Evolutionary conservation across 2,113 vertebrate genomes (phyloP).

Genomic region (Oriolus oriolus): DNA sequence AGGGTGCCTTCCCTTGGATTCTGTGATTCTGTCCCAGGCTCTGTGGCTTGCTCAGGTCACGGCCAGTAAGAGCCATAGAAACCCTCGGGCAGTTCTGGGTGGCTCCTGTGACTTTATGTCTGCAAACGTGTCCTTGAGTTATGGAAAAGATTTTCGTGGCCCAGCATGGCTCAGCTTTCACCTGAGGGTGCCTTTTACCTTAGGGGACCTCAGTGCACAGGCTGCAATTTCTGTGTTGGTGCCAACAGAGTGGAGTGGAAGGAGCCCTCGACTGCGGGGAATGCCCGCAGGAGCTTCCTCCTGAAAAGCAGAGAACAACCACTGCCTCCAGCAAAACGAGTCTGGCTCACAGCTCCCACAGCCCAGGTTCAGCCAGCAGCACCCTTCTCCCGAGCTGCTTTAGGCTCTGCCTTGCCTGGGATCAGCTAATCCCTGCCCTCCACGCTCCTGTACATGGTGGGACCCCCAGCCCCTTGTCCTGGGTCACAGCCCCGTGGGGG

Average conservation of each 20-base stretch:
- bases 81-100: not conserved
- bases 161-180: not conserved
- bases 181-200: slow-evolving; percentile 24
- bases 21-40: not conserved
- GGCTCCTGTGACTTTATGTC: not conserved
- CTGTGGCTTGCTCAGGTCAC: not conserved
- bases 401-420: not conserved
- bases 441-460: accelerated
- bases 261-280: accelerated
- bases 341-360: not conserved
- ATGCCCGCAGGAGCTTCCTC: not conserved
- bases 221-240: not conserved
- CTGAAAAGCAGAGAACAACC: not conserved
- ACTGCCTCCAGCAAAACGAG: not conserved
- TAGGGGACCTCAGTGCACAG: not conserved
- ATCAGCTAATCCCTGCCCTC: not conserved
- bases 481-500: not conserved
- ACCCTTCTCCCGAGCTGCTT: not conserved
- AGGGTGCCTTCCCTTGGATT: not conserved
- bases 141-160: not conserved
- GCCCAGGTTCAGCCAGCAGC: not conserved
- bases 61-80: not conserved
- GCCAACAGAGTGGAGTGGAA: not conserved
- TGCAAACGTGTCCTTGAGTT: not conserved
- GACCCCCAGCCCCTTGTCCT: not conserved